Base-by-base conservation (phyloP, 2,888 invertebrate genomes). In the Stenichneumon culpator region DNA sequence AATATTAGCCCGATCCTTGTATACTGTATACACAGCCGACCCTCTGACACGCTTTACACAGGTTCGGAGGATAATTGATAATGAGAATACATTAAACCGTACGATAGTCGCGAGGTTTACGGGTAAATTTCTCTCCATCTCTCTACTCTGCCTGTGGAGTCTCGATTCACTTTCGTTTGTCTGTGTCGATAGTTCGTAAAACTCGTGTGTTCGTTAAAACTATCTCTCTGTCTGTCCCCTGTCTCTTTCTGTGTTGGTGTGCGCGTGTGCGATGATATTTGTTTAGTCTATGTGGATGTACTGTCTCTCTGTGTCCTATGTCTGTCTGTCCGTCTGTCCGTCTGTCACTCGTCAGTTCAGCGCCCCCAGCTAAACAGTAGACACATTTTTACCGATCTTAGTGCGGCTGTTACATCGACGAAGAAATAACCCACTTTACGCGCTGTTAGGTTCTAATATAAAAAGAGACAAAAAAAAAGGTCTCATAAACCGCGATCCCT, bases 301-400 rank as follows among this genome's bases (percentile, higher is more conserved):
- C 86, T 90, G 86, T 88, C 86, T 89, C 88, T 82, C 72, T 89
- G 82, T 88, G 81, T 89, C 87, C 88, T 89, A 88, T 90, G 86
- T 90, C 86, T 91, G 88, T 90, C 89, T 11, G 90, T 32, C 6
- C 32, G 32, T 28, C 25, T 28, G 88, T 89, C 88, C 90, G 88
- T 89, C 88, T 90, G 90, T 90, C 88, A 91, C 89, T 91, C 89
- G 88, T 91, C 90, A 90, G 88, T 90, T 79, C 74, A 63, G 65
- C 75, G 80, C 68, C 63, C 63, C 9, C 74, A 70, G 82, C 81
- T 75, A 73, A 80, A 84, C 75, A 16, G 70, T 84, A 79, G 68
- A 83, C 32, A 54, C 36, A 39, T 39, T 39, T 65, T 77, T 72
- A 68, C 74, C 74, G 57, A 14, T 50, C 82, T 75, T 65, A 75